Evolutionary conservation across 2,888 invertebrate genomes (phyloP), one percentile per base, ranked within the genome.

Genomic region (Mesorhabditis sp.): DNA sequence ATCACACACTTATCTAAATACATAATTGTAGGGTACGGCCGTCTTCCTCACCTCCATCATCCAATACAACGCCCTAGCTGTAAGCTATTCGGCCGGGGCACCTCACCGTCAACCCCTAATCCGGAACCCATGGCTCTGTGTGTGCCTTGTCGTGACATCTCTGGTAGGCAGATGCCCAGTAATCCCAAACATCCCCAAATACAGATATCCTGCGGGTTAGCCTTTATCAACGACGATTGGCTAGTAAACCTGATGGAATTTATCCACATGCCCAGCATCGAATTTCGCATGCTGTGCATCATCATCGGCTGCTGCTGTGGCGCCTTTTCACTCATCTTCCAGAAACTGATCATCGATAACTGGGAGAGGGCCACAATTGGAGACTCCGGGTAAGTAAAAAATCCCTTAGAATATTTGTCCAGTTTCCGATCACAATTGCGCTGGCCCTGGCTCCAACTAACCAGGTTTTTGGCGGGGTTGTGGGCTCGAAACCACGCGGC

Each of bases 41-140:
- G 88, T 93, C 58, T 93, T 93, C 87, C 89, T 90, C 69, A 88
- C 92, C 45, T 91, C 92, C 61, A 76, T 78, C 70, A 85, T 85
- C 89, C 93, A 93, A 87, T 93, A 92, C 86, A 89, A 93, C 67
- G 90, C 91, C 71, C 88, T 92, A 84, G 92, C 92, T 4, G 88
- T 91, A 73, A 90, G 92, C 4, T 92, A 92, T 86, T 92, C 92
- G n/a, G 92, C 92, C 86, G 78, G 78, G 15, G 68, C 67, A 7
- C 78, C 78, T 4, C 75, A 73, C 64, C 67, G 78, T 4, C 70
- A 70, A n/a, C 62, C 68, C 4, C 68, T 78, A 6, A 66, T 67
- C 42, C 66, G 71, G 42, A 78, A 78, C 43, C 67, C 66, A 50
- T 72, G 71, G 10, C 68, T 78, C 65, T 72, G 76, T 43, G 65